Evolutionary conservation across 2,797 vertebrate genomes (phyloP).

Genomic region (Pseudomugil tenellus): DNA sequence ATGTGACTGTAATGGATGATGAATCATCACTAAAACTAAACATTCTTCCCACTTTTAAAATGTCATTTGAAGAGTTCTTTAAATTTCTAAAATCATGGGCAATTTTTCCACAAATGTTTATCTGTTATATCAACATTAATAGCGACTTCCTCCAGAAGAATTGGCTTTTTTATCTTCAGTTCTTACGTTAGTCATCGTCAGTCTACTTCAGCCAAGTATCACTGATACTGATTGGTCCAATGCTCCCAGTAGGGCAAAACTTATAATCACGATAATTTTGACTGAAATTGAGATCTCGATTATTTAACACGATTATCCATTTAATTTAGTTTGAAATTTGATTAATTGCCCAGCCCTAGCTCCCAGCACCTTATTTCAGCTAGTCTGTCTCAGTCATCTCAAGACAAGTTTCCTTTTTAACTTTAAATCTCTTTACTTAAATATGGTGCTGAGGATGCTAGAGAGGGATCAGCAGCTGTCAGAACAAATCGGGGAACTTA

Average conservation of each 20-base stretch:
- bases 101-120: background rate
- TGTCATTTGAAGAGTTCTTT: background rate
- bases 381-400: background rate
- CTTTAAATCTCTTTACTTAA: background rate
- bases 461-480: background rate
- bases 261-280: too few species aligned
- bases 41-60: background rate
- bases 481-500: background rate
- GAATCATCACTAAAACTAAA: background rate
- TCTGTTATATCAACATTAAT: background rate
- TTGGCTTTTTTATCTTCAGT: background rate
- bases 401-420: background rate
- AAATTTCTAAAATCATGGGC: too few species aligned
- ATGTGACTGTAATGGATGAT: background rate
- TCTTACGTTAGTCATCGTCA: background rate
- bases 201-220: background rate
- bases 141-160: background rate
- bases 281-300: too few species aligned
- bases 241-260: too few species aligned
- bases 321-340: too few species aligned
- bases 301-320: too few species aligned
- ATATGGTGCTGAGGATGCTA: background rate
- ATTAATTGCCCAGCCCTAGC: too few species aligned
- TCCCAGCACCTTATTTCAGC: background rate
- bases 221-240: background rate